Conservation (phyloP, 2,113 vertebrate species). For the Dasyprocta punctata region DNA sequence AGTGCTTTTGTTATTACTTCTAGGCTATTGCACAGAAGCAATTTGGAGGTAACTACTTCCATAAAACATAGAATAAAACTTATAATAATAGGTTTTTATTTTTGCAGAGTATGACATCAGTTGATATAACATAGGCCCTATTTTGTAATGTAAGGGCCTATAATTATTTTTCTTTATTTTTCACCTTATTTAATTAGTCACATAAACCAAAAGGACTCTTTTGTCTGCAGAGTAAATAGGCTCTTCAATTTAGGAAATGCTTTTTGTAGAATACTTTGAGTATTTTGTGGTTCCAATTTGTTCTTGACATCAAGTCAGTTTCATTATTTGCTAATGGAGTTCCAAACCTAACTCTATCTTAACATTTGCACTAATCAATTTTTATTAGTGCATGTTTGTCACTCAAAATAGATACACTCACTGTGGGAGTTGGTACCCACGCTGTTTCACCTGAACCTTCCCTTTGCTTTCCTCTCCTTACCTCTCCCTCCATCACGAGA, state of each 20-base stretch:
- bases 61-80: constrained; percentile 70
- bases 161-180: background rate
- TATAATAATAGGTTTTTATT: constrained; percentile 76
- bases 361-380: background rate
- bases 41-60: constrained; percentile 84
- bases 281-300: background rate
- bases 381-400: background rate
- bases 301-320: background rate
- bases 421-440: background rate
- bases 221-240: background rate
- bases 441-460: background rate
- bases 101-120: constrained; percentile 78
- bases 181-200: background rate
- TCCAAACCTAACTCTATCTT: background rate
- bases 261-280: background rate
- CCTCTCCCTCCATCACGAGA: background rate
- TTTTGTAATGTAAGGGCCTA: background rate
- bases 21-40: constrained; percentile 75
- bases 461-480: background rate
- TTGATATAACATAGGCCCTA: constrained; percentile 55
- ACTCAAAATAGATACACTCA: background rate
- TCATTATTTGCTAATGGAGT: background rate
- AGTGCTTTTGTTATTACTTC: background rate
- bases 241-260: background rate
- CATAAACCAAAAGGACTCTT: background rate